phyloP scores from a whole-genome alignment of 2,888 invertebrate species.

The Amorpha juglandis region DNA sequence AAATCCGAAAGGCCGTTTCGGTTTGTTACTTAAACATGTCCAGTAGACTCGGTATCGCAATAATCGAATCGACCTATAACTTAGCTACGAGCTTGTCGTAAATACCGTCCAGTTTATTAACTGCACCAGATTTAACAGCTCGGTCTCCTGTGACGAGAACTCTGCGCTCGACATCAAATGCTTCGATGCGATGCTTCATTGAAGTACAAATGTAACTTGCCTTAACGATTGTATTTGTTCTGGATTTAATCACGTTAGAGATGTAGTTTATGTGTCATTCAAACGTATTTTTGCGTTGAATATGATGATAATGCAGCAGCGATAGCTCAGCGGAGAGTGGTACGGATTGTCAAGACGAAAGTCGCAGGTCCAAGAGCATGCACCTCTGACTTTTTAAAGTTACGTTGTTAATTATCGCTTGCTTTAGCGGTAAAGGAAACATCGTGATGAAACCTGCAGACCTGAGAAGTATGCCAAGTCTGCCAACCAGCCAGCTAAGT shows the following conservation, averaged over 20 bases:
- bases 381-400: no score
- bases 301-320: no score
- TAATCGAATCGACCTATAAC: slow-evolving; percentile 74
- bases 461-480: no score
- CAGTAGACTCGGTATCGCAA: slow-evolving; percentile 63
- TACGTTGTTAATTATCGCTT: no score
- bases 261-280: neutral
- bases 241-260: neutral
- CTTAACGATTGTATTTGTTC: neutral
- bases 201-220: neutral
- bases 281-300: neutral
- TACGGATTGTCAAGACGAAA: no score
- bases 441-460: no score
- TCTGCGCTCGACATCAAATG: neutral
- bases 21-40: slow-evolving; percentile 63
- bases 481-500: no score
- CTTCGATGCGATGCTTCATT: neutral
- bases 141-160: slow-evolving; percentile 34
- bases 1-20: slow-evolving; percentile 40
- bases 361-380: no score
- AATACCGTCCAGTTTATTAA: slow-evolving; percentile 70
- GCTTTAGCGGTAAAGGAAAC: no score
- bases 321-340: no score
- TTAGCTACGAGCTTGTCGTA: slow-evolving; percentile 62
- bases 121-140: slow-evolving; percentile 60